phyloP scores from a whole-genome alignment of 2,797 vertebrate genomes.

The Arnoldichthys spilopterus region DNA sequence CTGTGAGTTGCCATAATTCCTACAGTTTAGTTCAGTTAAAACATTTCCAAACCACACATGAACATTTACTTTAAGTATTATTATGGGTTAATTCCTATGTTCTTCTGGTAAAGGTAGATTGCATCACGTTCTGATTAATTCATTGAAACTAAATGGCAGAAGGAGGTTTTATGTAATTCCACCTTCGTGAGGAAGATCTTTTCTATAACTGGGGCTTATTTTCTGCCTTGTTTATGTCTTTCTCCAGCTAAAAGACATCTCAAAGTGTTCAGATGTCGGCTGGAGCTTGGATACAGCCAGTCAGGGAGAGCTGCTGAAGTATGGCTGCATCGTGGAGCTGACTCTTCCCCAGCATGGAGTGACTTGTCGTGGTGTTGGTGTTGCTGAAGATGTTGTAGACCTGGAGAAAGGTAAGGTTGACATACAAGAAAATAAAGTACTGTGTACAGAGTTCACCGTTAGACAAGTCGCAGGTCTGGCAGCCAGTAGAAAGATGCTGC shows the following conservation, averaged over 20 bases:
- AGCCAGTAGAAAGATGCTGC: not conserved
- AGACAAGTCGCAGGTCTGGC: not conserved
- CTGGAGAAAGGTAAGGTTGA: slow-evolving; percentile 60
- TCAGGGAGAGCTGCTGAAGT: slow-evolving; percentile 65
- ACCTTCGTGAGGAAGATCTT: no score
- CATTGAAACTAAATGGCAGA: not conserved
- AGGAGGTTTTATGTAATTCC: not conserved
- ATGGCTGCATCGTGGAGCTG: slow-evolving; percentile 83
- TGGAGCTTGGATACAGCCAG: slow-evolving; percentile 22
- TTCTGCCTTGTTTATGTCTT: not conserved
- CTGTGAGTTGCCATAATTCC: slow-evolving; percentile 67
- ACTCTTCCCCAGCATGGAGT: slow-evolving; percentile 69
- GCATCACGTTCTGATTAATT: not conserved
- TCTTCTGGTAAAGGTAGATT: not conserved
- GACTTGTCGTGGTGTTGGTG: slow-evolving; percentile 72
- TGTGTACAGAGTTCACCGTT: no score
- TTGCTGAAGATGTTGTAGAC: slow-evolving; percentile 70
- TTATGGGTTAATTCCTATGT: not conserved
- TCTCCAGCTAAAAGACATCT: slow-evolving; percentile 81
- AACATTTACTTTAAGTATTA: not conserved
- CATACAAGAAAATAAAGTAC: no score
- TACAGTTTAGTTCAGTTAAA: not conserved
- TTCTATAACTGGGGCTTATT: not conserved
- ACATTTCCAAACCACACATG: not conserved
- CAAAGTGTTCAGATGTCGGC: slow-evolving; percentile 64